phyloP scores from a whole-genome alignment of 2,797 vertebrate species.

The Eleutherodactylus coqui region DNA sequence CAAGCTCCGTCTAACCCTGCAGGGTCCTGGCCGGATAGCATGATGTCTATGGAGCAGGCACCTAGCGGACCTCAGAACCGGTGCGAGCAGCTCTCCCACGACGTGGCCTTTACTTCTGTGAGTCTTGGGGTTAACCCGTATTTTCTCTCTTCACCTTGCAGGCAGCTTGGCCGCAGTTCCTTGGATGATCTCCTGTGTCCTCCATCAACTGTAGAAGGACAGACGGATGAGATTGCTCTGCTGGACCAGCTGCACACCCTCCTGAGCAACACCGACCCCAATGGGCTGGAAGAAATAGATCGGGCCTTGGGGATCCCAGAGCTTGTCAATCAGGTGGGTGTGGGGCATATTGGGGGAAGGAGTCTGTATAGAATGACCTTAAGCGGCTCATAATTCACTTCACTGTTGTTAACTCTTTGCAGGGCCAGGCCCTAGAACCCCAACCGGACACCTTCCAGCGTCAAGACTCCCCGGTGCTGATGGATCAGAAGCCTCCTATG shows the following conservation, averaged over 20 bases:
- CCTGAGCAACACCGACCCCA: conserved; percentile 91
- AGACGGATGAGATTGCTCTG: conserved; percentile 90
- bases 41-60: no score
- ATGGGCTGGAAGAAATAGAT: conserved; percentile 94
- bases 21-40: no score
- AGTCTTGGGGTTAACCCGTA: no score
- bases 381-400: not conserved
- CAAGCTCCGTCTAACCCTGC: no score
- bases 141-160: conserved; percentile 66
- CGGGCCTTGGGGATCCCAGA: conserved; percentile 95
- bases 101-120: no score
- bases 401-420: conserved; percentile 58
- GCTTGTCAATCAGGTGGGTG: conserved; percentile 90
- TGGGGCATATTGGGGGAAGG: not conserved
- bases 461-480: conserved; percentile 84
- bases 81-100: no score
- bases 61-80: no score
- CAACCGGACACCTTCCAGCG: conserved; percentile 85
- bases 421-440: conserved; percentile 87
- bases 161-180: conserved; percentile 84
- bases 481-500: conserved; percentile 89
- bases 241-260: conserved; percentile 94
- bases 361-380: not conserved
- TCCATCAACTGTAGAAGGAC: conserved; percentile 84
- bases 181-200: conserved; percentile 90